Percentiles rank a stretch among this genome's conserved stretches.
These are phyloP conservation scores for Chitala chitala DNA, from an alignment of 2,113 vertebrate genomes.

Conservation along the genomic window DNA sequence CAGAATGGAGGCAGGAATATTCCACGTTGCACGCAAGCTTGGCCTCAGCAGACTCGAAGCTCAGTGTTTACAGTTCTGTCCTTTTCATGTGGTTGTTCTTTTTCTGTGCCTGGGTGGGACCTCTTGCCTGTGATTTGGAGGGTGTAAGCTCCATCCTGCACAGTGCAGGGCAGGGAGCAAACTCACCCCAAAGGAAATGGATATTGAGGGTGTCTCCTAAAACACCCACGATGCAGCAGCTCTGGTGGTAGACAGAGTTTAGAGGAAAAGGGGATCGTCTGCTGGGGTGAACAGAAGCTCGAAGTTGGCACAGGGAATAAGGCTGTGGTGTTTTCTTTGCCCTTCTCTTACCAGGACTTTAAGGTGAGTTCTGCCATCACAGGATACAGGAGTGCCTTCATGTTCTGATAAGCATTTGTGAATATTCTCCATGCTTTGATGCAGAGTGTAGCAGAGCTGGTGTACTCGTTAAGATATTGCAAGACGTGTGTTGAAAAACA, in stretches of 20 bases:
- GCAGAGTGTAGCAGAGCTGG: too few species aligned
- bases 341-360: background rate
- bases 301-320: constrained; percentile 6
- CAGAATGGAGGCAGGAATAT: background rate
- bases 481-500: too few species aligned
- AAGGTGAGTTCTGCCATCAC: constrained; percentile 4
- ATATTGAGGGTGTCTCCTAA: constrained; percentile 51
- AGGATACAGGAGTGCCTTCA: too few species aligned
- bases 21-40: background rate
- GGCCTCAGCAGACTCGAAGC: background rate
- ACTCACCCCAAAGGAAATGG: constrained; percentile 59
- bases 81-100: constrained; percentile 3
- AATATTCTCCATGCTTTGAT: too few species aligned
- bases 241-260: constrained; percentile 16
- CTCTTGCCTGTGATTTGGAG: constrained; percentile 40
- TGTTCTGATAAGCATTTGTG: too few species aligned
- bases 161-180: constrained; percentile 44
- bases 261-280: constrained; percentile 9
- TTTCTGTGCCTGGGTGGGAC: constrained; percentile 25
- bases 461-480: too few species aligned
- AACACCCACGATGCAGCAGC: constrained; percentile 52
- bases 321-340: background rate
- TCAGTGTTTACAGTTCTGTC: background rate
- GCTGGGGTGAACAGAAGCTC: background rate
- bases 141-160: constrained; percentile 35